phyloP scores from a whole-genome alignment of 2,888 invertebrate genomes.

The Aethes cnicana region DNA sequence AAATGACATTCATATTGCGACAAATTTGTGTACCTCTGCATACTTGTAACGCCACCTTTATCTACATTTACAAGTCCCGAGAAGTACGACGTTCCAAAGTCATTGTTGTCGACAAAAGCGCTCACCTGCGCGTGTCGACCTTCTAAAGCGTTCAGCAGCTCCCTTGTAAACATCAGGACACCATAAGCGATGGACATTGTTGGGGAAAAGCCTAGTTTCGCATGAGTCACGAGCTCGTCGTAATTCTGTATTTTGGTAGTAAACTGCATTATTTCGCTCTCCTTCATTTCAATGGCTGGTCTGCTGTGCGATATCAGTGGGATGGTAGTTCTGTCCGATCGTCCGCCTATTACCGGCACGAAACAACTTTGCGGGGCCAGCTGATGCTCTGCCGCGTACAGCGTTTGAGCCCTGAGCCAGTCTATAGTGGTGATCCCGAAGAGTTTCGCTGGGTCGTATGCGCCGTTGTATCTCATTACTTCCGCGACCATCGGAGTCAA shows the following conservation, averaged over 20 bases:
- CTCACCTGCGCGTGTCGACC: slow-evolving; percentile 48
- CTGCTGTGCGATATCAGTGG: slow-evolving; percentile 88
- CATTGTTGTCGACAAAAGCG: slow-evolving; percentile 64
- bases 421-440: slow-evolving; percentile 91
- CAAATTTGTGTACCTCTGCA: slow-evolving; percentile 52
- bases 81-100: slow-evolving; percentile 64
- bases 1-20: slow-evolving; percentile 55
- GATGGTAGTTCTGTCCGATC: slow-evolving; percentile 87
- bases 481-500: slow-evolving; percentile 73
- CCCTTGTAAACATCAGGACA: slow-evolving; percentile 81
- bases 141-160: slow-evolving; percentile 75
- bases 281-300: slow-evolving; percentile 74
- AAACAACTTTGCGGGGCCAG: slow-evolving; percentile 84
- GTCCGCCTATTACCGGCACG: slow-evolving; percentile 91
- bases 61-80: slow-evolving; percentile 55
- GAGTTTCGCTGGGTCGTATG: slow-evolving; percentile 83
- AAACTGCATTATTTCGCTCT: slow-evolving; percentile 66
- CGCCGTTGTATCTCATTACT: slow-evolving; percentile 56
- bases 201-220: slow-evolving; percentile 83
- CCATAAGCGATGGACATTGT: slow-evolving; percentile 86
- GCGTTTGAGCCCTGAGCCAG: slow-evolving; percentile 88
- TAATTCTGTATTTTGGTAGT: slow-evolving; percentile 77
- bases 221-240: slow-evolving; percentile 83
- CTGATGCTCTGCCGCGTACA: slow-evolving; percentile 85
- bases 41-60: slow-evolving; percentile 50